These are phyloP conservation scores for Rachycentron canadum DNA, from an alignment of 2,797 vertebrate species.

Conservation along the genomic window DNA sequence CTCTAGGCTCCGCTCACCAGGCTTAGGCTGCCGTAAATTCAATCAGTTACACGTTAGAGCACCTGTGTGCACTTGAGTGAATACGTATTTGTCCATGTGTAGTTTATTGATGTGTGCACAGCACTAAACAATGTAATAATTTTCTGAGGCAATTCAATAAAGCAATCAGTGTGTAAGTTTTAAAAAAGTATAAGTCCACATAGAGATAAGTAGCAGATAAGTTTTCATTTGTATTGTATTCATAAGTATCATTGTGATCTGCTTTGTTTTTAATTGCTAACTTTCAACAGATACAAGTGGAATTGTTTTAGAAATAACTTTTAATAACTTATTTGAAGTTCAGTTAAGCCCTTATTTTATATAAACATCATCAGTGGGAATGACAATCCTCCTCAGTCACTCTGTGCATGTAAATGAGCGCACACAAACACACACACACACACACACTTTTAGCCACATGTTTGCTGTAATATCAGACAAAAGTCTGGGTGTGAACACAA, in stretches of 20 bases:
- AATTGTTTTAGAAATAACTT: constrained; percentile 21
- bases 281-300: neutral
- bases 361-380: too few relatives aligned
- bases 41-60: constrained; percentile 72
- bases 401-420: constrained; percentile 10
- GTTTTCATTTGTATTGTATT: constrained; percentile 45
- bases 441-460: neutral
- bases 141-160: constrained; percentile 36
- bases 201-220: constrained; percentile 16
- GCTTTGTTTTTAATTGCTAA: constrained; percentile 25
- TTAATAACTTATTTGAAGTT: constrained; percentile 12
- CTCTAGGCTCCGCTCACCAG: constrained; percentile 72
- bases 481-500: neutral
- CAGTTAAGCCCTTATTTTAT: neutral
- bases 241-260: neutral
- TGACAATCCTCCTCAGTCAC: too few relatives aligned
- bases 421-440: neutral
- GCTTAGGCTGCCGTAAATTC: constrained; percentile 73
- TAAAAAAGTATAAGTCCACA: constrained; percentile 15
- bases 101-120: constrained; percentile 15
- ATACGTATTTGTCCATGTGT: constrained; percentile 52
- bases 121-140: constrained; percentile 28
- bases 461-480: neutral
- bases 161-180: neutral
- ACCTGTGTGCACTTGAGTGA: constrained; percentile 68